These are phyloP conservation scores for Lepidocyrtoides sp. DNA, from an alignment of 2,888 invertebrate species.

Conservation along the genomic window DNA sequence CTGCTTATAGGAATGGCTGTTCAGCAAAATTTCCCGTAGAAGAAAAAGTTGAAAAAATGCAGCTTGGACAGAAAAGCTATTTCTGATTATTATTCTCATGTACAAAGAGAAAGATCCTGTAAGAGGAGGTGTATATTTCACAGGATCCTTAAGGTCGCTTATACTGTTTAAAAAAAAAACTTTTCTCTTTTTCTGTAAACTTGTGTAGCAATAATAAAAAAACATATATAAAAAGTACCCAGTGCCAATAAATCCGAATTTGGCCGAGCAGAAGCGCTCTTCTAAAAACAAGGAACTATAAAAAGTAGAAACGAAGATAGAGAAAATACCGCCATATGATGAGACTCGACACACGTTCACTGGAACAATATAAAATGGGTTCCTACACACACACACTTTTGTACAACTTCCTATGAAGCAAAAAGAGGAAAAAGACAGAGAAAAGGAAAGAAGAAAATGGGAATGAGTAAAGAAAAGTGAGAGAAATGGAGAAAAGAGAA, in stretches of 20 bases:
- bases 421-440: constrained; percentile 19
- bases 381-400: constrained; percentile 29
- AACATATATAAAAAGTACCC: constrained; percentile 38
- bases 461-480: constrained; percentile 58
- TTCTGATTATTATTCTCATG: constrained; percentile 52
- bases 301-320: constrained; percentile 34
- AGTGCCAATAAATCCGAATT: constrained; percentile 73
- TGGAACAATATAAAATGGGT: constrained; percentile 47
- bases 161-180: constrained; percentile 47
- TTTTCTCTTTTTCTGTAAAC: neutral
- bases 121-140: constrained; percentile 42
- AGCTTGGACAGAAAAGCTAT: constrained; percentile 36
- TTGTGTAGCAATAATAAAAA: constrained; percentile 12
- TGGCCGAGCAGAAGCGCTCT: constrained; percentile 62
- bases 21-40: neutral
- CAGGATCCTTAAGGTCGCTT: constrained; percentile 59
- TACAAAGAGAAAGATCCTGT: constrained; percentile 34
- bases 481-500: constrained; percentile 21
- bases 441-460: constrained; percentile 48
- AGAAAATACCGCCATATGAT: constrained; percentile 77
- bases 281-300: constrained; percentile 60
- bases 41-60: neutral
- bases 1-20: neutral
- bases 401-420: constrained; percentile 35
- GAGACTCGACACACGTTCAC: constrained; percentile 64